Evolutionary conservation across 2,113 vertebrate genomes (phyloP).

Genomic region (Calypte anna): DNA sequence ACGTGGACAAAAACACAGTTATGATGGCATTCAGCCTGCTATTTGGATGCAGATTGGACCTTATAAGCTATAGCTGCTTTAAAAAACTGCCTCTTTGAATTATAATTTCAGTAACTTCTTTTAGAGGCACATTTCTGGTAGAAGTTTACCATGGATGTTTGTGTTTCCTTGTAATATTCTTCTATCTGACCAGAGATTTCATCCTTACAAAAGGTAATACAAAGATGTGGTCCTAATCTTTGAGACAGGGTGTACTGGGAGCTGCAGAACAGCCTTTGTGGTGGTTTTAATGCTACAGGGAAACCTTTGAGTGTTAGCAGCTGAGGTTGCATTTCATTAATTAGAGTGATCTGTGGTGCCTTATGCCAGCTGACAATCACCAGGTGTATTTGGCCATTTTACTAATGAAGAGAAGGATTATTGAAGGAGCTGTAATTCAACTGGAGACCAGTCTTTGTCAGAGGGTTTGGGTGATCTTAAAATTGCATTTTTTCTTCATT

Average conservation of each 20-base stretch:
- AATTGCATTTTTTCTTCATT: not conserved
- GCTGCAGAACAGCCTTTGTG: not conserved
- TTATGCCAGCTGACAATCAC: conserved; percentile 56
- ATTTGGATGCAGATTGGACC: not conserved
- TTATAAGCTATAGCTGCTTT: not conserved
- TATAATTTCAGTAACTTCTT: not conserved
- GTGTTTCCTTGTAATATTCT: not conserved
- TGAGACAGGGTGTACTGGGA: accelerated
- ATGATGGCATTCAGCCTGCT: not conserved
- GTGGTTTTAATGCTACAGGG: not conserved
- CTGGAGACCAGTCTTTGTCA: not conserved
- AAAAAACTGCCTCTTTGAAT: not conserved
- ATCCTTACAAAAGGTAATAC: accelerated
- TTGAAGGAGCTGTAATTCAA: conserved; percentile 7
- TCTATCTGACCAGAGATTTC: not conserved
- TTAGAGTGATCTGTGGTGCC: not conserved
- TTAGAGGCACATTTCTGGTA: not conserved
- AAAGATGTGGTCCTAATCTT: not conserved
- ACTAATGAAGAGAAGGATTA: conserved; percentile 56
- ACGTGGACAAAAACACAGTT: not conserved
- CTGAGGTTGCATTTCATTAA: conserved; percentile 33
- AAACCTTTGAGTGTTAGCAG: not conserved
- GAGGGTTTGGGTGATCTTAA: not conserved
- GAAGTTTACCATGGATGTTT: not conserved
- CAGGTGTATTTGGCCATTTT: conserved; percentile 34